phyloP scores from a whole-genome alignment of 2,797 vertebrate species.

The Crenuchus spilurus region DNA sequence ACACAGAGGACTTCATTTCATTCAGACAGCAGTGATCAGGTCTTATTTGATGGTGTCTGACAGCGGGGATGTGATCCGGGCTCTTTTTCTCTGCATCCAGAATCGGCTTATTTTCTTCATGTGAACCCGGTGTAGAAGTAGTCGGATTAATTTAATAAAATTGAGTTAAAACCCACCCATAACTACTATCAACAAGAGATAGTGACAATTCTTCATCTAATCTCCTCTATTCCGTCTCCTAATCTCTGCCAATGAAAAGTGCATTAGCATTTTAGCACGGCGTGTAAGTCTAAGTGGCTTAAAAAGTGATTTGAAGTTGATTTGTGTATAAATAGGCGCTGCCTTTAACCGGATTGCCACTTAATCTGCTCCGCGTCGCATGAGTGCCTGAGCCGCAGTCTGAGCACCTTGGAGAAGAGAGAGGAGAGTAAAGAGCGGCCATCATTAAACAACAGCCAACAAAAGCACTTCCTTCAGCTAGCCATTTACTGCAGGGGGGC shows the following conservation, averaged over 20 bases:
- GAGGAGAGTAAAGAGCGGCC: constrained; percentile 76
- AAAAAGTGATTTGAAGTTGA: constrained; percentile 92
- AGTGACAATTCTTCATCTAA: constrained; percentile 82
- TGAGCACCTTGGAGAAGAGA: constrained; percentile 80
- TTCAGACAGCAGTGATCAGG: too few relatives aligned
- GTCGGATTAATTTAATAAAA: constrained; percentile 69
- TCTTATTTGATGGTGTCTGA: too few relatives aligned
- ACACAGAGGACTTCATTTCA: too few relatives aligned
- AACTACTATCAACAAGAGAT: constrained; percentile 70
- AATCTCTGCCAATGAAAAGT: constrained; percentile 84
- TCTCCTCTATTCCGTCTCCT: constrained; percentile 74
- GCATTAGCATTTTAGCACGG: constrained; percentile 86
- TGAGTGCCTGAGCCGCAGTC: constrained; percentile 86
- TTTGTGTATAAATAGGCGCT: constrained; percentile 88
- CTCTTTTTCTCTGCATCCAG: too few relatives aligned
- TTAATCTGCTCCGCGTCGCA: constrained; percentile 88
- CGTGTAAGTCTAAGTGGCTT: constrained; percentile 89
- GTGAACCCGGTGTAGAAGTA: constrained; percentile 26
- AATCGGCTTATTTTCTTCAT: constrained; percentile 45
- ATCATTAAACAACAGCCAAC: constrained; percentile 80
- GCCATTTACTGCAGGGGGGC: constrained; percentile 62
- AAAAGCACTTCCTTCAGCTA: constrained; percentile 80
- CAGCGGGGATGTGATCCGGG: too few relatives aligned
- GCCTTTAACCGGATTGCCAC: constrained; percentile 87
- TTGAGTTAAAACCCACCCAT: constrained; percentile 78